Percentiles rank a stretch among this genome's conserved stretches.
Evolutionary conservation across 2,888 invertebrate species (phyloP).

Genomic region (Xestia rhomboidea): DNA sequence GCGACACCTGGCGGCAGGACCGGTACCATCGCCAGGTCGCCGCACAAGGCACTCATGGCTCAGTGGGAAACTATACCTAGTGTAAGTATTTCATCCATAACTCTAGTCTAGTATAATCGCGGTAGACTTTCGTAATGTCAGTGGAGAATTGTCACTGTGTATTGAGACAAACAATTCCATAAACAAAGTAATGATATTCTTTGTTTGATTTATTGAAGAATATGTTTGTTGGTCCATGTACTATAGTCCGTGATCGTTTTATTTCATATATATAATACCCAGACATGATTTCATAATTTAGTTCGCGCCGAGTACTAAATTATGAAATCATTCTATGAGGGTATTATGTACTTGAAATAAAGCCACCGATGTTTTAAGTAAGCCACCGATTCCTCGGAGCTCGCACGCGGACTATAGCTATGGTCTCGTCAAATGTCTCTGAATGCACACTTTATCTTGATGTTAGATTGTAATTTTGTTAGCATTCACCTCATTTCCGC

Average conservation of each 20-base stretch:
- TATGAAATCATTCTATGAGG: too few relatives aligned
- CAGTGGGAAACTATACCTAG: constrained; percentile 92
- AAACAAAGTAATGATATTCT: neutral
- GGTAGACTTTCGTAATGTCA: neutral
- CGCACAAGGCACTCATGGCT: constrained; percentile 88
- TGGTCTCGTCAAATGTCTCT: neutral
- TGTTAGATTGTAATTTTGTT: neutral
- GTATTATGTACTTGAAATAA: too few relatives aligned
- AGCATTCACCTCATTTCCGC: neutral
- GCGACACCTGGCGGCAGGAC: constrained; percentile 92
- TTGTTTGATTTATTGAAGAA: neutral
- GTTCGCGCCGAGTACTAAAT: too few relatives aligned
- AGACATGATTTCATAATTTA: too few relatives aligned
- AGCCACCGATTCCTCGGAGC: too few relatives aligned
- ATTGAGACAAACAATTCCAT: neutral
- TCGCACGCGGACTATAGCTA: too few relatives aligned
- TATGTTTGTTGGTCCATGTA: neutral
- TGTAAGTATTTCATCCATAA: constrained; percentile 79
- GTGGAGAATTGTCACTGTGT: neutral
- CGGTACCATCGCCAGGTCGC: constrained; percentile 85
- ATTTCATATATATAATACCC: too few relatives aligned
- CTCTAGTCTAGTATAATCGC: neutral
- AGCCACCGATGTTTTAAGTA: too few relatives aligned
- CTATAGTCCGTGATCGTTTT: too few relatives aligned
- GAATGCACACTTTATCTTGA: neutral